phyloP scores from a whole-genome alignment of 2,113 vertebrate genomes.

The Cephalopholis sonnerati region DNA sequence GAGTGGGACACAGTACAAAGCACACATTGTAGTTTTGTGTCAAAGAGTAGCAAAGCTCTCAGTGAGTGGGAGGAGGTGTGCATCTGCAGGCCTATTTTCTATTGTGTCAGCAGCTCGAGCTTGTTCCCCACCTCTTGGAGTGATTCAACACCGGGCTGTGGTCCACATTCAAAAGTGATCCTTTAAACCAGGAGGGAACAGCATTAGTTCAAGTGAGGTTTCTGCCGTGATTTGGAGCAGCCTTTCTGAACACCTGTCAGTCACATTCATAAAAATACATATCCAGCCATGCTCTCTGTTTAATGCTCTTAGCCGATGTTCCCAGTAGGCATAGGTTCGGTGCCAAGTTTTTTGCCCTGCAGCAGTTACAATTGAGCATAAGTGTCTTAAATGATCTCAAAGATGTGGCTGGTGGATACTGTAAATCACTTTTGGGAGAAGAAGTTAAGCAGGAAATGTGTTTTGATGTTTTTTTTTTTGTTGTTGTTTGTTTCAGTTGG shows the following conservation, averaged over 20 bases:
- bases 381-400: not conserved
- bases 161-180: conserved; percentile 62
- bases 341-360: conserved; percentile 1
- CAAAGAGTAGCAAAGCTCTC: conserved; percentile 61
- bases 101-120: conserved; percentile 66
- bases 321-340: not conserved
- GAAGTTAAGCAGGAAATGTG: not conserved
- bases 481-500: conserved; percentile 76
- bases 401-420: not conserved
- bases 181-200: conserved; percentile 48
- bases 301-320: conserved; percentile 18
- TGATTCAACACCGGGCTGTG: conserved; percentile 57
- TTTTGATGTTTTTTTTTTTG: not conserved
- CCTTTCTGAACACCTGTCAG: conserved; percentile 57
- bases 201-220: conserved; percentile 39
- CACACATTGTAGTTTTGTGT: conserved; percentile 72
- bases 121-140: conserved; percentile 53
- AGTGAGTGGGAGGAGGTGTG: conserved; percentile 67
- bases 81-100: conserved; percentile 70
- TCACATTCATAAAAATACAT: conserved; percentile 32
- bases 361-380: conserved; percentile 3
- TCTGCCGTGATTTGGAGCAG: conserved; percentile 18
- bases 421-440: not conserved
- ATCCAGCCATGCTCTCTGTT: not conserved
- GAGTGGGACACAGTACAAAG: conserved; percentile 75